A percentile compares a stretch with the other conserved stretches of the same genome.
These are phyloP conservation scores for Micrastur ruficollis DNA, from an alignment of 2,797 vertebrate species.

Conservation along the genomic window DNA sequence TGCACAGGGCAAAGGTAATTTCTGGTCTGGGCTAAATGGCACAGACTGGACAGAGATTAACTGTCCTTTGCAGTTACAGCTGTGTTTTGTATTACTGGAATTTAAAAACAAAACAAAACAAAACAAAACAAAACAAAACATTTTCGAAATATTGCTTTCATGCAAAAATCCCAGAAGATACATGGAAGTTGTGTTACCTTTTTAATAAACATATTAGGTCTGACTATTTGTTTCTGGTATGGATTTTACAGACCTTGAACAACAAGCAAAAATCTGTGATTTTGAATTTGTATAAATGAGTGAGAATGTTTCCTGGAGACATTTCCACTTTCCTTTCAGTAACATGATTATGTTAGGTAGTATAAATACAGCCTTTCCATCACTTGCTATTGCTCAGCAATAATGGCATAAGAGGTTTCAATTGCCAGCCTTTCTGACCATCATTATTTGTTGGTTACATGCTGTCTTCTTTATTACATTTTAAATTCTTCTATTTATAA, in stretches of 20 bases:
- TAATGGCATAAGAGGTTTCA: not conserved
- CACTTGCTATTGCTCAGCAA: not conserved
- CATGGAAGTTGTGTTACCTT: not conserved
- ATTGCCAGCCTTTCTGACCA: not conserved
- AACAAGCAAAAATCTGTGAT: not conserved
- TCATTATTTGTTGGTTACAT: not conserved
- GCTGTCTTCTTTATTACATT: not conserved
- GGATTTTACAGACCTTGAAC: not conserved
- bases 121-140: not conserved
- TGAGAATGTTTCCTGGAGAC: not conserved
- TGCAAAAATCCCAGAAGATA: not conserved
- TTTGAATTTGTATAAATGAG: not conserved
- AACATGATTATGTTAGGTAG: not conserved
- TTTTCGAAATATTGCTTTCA: not conserved
- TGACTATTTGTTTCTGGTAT: not conserved
- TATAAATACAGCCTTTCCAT: not conserved
- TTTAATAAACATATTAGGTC: not conserved
- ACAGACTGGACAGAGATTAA: not conserved
- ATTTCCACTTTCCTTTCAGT: not conserved
- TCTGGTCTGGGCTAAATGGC: not conserved
- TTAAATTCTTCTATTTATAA: not conserved
- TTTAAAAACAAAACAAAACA: not conserved
- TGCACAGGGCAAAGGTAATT: not conserved
- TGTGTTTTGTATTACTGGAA: not conserved
- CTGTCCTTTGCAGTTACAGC: not conserved